phyloP scores from a whole-genome alignment of 2,113 vertebrate genomes.

The Pandion haliaetus region DNA sequence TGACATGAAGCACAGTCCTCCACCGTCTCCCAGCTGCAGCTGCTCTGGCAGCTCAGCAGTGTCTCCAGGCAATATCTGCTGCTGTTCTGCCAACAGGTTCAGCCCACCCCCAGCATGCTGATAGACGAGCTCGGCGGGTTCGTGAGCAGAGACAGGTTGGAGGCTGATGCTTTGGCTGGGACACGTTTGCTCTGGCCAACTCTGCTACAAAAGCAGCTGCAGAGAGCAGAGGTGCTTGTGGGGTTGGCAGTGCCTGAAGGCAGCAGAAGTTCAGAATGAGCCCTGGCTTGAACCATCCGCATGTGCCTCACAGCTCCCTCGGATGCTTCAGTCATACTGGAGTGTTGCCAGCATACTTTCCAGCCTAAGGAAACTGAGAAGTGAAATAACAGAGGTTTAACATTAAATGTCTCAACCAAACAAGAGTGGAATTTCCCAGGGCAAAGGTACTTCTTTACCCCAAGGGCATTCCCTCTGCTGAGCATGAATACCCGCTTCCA shows the following conservation, averaged over 20 bases:
- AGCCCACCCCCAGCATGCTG: neutral
- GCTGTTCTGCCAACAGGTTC: neutral
- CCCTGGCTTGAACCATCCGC: neutral
- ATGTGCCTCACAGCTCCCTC: neutral
- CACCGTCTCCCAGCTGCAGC: neutral
- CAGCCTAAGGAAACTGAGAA: neutral
- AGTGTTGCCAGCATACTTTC: neutral
- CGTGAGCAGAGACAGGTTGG: neutral
- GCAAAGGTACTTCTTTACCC: neutral
- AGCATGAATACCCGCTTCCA: neutral
- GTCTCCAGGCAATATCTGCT: neutral
- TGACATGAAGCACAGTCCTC: neutral
- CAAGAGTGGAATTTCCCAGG: neutral
- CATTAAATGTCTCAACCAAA: neutral
- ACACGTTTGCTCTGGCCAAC: neutral
- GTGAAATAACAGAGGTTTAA: neutral
- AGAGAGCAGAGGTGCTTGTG: neutral
- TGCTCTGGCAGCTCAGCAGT: neutral
- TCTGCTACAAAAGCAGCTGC: neutral
- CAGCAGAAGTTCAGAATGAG: conserved; percentile 8
- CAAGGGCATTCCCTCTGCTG: neutral
- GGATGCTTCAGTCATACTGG: neutral
- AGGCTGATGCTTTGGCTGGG: neutral
- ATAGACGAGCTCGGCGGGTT: neutral
- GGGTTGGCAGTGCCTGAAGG: conserved; percentile 6